Conservation (phyloP, 2,888 invertebrate species). For the Lasius platythorax region DNA sequence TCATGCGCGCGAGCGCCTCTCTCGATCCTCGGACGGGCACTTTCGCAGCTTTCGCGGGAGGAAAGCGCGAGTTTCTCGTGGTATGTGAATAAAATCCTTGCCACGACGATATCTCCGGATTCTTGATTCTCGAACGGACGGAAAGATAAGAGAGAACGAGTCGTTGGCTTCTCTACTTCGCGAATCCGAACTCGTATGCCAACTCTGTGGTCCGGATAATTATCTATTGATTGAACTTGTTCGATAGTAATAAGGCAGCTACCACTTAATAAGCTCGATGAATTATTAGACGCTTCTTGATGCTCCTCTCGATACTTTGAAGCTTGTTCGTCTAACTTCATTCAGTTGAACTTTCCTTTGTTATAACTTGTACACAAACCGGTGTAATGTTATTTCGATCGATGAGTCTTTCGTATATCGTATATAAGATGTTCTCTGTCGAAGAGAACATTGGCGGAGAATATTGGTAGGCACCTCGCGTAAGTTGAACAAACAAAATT, state of each 20-base stretch:
- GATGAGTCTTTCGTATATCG: neutral
- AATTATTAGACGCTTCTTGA: conserved; percentile 25
- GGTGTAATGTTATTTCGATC: neutral
- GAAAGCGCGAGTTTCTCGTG: no score
- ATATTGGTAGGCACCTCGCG: neutral
- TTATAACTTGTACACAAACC: conserved; percentile 10
- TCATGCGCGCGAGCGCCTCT: conserved; percentile 65
- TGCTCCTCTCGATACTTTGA: neutral
- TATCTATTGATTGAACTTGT: neutral
- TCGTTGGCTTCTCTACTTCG: neutral
- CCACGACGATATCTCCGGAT: neutral
- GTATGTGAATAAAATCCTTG: neutral
- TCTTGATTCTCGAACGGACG: neutral
- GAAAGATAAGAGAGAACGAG: neutral
- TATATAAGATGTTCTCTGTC: neutral
- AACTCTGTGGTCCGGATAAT: neutral
- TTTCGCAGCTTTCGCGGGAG: neutral
- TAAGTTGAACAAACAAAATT: conserved; percentile 7
- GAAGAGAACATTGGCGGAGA: neutral
- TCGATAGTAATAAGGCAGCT: neutral
- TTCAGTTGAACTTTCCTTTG: conserved; percentile 26
- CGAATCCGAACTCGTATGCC: neutral
- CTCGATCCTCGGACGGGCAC: neutral
- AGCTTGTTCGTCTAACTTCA: neutral
- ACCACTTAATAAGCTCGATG: conserved; percentile 13